Evolutionary conservation across 2,113 vertebrate species (phyloP).

Genomic region (Hyaena hyaena): DNA sequence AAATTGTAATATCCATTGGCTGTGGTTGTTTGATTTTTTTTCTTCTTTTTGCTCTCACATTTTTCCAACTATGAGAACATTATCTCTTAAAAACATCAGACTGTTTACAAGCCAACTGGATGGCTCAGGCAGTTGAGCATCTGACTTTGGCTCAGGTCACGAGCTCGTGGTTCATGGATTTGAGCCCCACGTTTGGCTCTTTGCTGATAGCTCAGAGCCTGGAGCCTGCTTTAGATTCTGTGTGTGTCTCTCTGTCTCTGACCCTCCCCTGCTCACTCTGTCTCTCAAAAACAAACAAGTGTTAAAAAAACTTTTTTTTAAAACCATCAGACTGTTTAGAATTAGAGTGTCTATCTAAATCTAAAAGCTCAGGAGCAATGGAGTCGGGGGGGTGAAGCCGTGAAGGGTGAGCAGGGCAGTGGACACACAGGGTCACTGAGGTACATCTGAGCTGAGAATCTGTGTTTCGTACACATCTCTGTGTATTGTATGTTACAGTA

Average conservation of each 20-base stretch:
- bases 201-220: no score
- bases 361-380: neutral
- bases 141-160: no score
- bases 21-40: neutral
- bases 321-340: neutral
- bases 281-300: no score
- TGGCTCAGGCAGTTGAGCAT: no score
- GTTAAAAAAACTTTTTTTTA: no score
- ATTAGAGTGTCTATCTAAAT: neutral
- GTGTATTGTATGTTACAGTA: neutral
- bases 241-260: no score
- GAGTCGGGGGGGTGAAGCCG: accelerated
- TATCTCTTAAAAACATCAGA: neutral
- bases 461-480: neutral
- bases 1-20: neutral
- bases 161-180: no score
- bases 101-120: neutral
- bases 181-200: no score
- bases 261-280: no score
- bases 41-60: neutral
- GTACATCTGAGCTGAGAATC: neutral
- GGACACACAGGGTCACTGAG: accelerated
- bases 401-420: accelerated
- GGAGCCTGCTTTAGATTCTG: no score
- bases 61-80: neutral